Conservation (phyloP, 2,113 vertebrate genomes). For the Ramphastos sulfuratus region DNA sequence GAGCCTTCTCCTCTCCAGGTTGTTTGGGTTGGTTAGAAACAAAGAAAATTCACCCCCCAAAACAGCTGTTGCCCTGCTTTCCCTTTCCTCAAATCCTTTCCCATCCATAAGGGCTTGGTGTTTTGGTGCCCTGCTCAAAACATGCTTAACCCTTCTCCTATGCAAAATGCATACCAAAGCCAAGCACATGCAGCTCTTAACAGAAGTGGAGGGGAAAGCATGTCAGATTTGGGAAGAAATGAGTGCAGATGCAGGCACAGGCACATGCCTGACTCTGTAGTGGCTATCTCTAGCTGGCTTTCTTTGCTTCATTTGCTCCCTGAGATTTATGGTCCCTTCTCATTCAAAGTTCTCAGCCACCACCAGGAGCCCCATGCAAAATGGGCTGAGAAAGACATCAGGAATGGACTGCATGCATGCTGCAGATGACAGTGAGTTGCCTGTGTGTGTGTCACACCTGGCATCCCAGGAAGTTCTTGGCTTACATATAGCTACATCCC, state of each 20-base stretch:
- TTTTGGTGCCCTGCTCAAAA: not conserved
- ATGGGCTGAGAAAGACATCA: not conserved
- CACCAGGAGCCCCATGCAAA: not conserved
- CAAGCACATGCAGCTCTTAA: rapidly evolving
- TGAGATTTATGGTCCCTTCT: not conserved
- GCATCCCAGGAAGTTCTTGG: not conserved
- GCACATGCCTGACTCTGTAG: rapidly evolving
- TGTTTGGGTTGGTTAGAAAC: not conserved
- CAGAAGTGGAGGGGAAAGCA: not conserved
- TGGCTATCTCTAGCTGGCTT: too few species aligned
- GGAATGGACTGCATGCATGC: rapidly evolving
- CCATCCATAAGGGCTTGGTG: too few species aligned
- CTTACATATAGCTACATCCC: rapidly evolving
- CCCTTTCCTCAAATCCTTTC: not conserved
- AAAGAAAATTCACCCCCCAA: not conserved
- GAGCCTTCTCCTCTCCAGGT: too few species aligned
- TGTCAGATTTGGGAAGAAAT: not conserved
- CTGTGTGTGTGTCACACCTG: rapidly evolving
- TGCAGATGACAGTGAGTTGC: not conserved
- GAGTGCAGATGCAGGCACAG: too few species aligned
- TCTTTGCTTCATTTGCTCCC: too few species aligned
- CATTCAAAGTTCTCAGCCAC: not conserved
- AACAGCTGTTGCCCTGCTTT: not conserved
- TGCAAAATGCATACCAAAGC: not conserved
- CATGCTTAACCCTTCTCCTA: rapidly evolving